Evolutionary conservation across 2,797 vertebrate species (phyloP), one percentile per base, ranked within the genome.

Genomic region (Liparis tanakae): DNA sequence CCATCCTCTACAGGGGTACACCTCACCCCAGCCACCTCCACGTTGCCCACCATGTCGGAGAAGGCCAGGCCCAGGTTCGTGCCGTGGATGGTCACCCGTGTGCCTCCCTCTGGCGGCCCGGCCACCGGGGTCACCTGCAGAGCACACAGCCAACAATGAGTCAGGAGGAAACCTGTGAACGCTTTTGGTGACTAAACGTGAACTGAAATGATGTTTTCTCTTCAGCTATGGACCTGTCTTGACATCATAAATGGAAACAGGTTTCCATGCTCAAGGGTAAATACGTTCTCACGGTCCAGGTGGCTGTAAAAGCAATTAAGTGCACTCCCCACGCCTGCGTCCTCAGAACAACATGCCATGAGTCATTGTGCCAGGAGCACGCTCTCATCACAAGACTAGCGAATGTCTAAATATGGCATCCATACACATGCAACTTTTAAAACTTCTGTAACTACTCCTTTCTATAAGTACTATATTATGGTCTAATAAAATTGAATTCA

Each of bases 1-100:
- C 96, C 96, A 0, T 97, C 95, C 14, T 96, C 95, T 66, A 97
- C 92, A 0, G 98, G 97, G 0, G 91, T 91, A 75, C 98, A 99
- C 25, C 90, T 95, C 72, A 99, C 96, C 46, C 97, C 98, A 0
- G 98, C 98, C 84, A 99, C 97, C 88, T 97, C 94, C 75, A 99
- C 97, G 0, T 97, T 96, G 5, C 94, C 95, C 46, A 96, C 95
- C 76, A 99, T 96, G 91, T 99, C 98, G 0, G 96, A 94, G 92
- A 99, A 99, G 78, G 97, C 95, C 92, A 99, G 91, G n/a, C 98
- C 98, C 37, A 99, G 94, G 91, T 99, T 99, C 3, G 96, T 95
- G 0, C 98, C 98, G 0, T 95, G 96, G 92, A 99, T 99, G 57
- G 98, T 99, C 83, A 99, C 98, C 58, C 95, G 93, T 0, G 98